Evolutionary conservation across 2,113 vertebrate species (phyloP).

Genomic region (Nerophis ophidion): DNA sequence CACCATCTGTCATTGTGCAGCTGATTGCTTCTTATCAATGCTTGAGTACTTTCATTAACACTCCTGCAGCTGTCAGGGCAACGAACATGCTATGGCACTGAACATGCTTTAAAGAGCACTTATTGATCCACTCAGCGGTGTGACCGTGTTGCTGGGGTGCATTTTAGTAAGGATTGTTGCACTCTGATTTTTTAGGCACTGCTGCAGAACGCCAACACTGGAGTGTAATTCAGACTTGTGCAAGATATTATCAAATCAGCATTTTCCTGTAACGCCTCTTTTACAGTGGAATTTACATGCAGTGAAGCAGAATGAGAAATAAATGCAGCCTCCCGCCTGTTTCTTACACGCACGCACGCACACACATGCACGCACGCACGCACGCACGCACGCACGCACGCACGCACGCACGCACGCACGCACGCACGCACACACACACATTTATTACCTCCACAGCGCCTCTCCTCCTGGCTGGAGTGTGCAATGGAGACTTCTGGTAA

Average conservation of each 20-base stretch:
- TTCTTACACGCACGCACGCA: background rate
- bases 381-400: background rate
- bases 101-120: constrained; percentile 8
- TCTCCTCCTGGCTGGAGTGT: constrained; percentile 86
- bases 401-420: background rate
- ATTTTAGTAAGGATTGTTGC: background rate
- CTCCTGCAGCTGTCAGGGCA: background rate
- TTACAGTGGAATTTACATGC: constrained; percentile 17
- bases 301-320: constrained; percentile 5
- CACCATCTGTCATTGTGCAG: background rate
- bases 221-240: background rate
- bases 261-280: constrained; percentile 6
- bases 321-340: background rate
- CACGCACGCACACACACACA: constrained; percentile 15
- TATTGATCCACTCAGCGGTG: constrained; percentile 18
- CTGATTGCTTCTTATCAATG: background rate
- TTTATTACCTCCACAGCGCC: constrained; percentile 86
- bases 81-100: too few species aligned
- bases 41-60: constrained; percentile 16
- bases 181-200: background rate
- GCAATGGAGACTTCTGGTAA: constrained; percentile 88
- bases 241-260: constrained; percentile 7
- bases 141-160: constrained; percentile 6
- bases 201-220: background rate
- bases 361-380: background rate